Conservation (phyloP, 2,888 invertebrate species). For the Ommatoiulus sabulosus region DNA sequence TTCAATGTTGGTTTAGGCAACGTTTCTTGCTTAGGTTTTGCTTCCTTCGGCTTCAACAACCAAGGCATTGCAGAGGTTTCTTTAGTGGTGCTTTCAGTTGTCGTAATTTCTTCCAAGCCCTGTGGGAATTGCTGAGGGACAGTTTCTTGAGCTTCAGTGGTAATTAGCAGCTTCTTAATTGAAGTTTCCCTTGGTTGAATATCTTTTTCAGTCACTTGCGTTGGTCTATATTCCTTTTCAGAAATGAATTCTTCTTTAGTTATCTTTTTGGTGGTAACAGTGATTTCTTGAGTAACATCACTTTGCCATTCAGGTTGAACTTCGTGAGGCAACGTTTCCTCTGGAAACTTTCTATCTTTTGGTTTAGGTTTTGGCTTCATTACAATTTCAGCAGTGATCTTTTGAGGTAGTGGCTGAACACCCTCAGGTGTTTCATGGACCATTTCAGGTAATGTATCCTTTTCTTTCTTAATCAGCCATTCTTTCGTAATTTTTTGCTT, state of each 20-base stretch:
- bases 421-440: neutral
- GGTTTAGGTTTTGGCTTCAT: constrained; percentile 16
- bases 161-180: constrained; percentile 19
- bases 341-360: neutral
- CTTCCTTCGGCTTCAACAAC: neutral
- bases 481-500: constrained; percentile 52
- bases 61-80: neutral
- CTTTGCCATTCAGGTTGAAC: neutral
- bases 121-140: neutral
- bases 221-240: constrained; percentile 45
- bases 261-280: neutral
- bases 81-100: neutral
- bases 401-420: neutral
- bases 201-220: constrained; percentile 45
- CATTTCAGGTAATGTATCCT: neutral
- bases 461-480: neutral
- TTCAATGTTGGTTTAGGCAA: neutral
- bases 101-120: constrained; percentile 27
- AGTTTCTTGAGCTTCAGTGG: constrained; percentile 16
- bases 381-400: neutral
- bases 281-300: constrained; percentile 47
- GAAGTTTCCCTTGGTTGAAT: constrained; percentile 22
- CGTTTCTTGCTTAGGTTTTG: neutral
- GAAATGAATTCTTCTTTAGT: constrained; percentile 51
- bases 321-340: neutral